A percentile compares a stretch with the other conserved stretches of the same genome.
Evolutionary conservation across 1,140 invertebrate genomes (phyloP).

Genomic region (Drosophila biarmipes): DNA sequence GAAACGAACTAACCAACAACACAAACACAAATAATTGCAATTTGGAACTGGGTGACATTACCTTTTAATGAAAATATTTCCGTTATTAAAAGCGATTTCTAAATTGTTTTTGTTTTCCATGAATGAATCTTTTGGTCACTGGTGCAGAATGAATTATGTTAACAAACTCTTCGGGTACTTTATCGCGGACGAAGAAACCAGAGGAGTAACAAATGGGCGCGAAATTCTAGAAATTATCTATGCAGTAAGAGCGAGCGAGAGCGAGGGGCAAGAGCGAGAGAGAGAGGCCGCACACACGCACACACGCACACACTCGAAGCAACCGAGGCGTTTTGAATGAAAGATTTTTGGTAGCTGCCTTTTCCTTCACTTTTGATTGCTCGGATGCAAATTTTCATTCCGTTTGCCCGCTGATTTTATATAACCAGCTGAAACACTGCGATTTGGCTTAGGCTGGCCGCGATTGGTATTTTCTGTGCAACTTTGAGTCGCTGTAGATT

Average conservation of each 20-base stretch:
- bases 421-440: constrained; percentile 34
- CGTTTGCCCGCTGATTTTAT: constrained; percentile 35
- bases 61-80: constrained; percentile 84
- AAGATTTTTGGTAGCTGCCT: constrained; percentile 32
- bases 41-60: constrained; percentile 57
- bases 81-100: constrained; percentile 84
- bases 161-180: neutral
- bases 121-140: constrained; percentile 67
- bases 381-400: constrained; percentile 20
- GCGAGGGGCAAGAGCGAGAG: constrained; percentile 17
- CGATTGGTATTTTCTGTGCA: constrained; percentile 7
- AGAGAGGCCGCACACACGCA: constrained; percentile 11
- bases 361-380: constrained; percentile 27
- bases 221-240: constrained; percentile 53
- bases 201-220: constrained; percentile 44
- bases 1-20: constrained; percentile 24
- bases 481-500: constrained; percentile 14
- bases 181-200: constrained; percentile 3
- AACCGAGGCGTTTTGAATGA: constrained; percentile 54
- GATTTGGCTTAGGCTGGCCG: constrained; percentile 28
- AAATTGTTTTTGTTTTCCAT: constrained; percentile 84
- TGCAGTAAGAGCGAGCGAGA: constrained; percentile 36
- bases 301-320: constrained; percentile 12
- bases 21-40: constrained; percentile 46
- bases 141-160: constrained; percentile 13